Evolutionary conservation across 2,888 invertebrate species (phyloP), one percentile per base, ranked within the genome.

Genomic region (Alentia gelatinosa): DNA sequence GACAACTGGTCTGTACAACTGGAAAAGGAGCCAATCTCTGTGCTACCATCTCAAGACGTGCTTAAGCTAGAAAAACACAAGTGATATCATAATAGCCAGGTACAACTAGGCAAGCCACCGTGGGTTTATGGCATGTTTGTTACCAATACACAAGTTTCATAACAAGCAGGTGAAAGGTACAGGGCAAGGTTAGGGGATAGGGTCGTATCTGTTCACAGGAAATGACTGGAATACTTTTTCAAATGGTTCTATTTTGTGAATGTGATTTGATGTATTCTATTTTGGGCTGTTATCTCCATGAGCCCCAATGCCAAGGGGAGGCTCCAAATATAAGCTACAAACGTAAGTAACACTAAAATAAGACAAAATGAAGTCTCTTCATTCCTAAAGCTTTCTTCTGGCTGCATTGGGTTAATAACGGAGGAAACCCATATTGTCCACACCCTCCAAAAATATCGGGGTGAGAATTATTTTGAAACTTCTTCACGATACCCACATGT

Each of bases 41-140:
- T 79, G 79, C 79, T 79, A 79, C 26, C 79, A 79, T 79, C 79
- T 79, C 79, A 79, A 79, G 79, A 79, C 79, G 79, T 79, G 79
- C 37, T 79, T 79, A 79, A 79, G 79, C 79, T 79, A 79, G 79
- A 79, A 79, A 79, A 79, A 79, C 79, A 79, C 79, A 35, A 79
- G 79, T 39, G 39, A 79, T 37, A 39, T 79, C 12, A 79, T 79
- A 9, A 79, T 79, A 37, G 39, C 79, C 39, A 79, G 79, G 15
- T 7, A 30, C 74, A 74, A 74, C 74, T 15, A 37, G 79, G 79
- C 79, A 79, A 79, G 33, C 26, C 74, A 74, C 37, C 39, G 4
- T 79, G 79, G 39, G 79, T 33, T 74, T 33, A 56, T 56, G 56
- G 56, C 56, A 56, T 56, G 19, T 56, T 19, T 56, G n/a, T n/a